Percentiles rank a stretch among this genome's conserved stretches.
Evolutionary conservation across 2,113 vertebrate genomes (phyloP).

Genomic region (Charina bottae): DNA sequence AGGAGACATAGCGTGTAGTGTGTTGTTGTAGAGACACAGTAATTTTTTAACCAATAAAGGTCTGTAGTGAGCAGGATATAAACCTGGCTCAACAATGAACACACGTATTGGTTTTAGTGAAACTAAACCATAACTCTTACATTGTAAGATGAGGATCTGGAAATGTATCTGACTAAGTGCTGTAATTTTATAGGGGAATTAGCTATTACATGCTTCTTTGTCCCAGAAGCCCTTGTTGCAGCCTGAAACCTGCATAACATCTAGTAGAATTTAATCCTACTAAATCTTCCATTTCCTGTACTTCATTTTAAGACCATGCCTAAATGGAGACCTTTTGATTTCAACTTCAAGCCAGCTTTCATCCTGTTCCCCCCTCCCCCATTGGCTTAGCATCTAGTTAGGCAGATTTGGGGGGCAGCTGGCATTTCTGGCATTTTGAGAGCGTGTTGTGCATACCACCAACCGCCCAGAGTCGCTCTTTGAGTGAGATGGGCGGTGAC

Average conservation of each 20-base stretch:
- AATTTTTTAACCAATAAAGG: no score
- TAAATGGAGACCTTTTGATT: background rate
- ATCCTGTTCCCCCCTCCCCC: background rate
- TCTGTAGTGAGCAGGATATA: no score
- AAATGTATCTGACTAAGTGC: background rate
- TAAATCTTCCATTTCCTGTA: background rate
- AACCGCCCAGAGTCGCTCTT: no score
- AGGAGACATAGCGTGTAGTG: no score
- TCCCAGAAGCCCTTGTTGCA: background rate
- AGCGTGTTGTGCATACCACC: no score
- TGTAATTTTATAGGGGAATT: background rate
- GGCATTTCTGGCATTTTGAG: no score
- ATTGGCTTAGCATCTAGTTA: background rate
- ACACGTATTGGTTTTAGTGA: background rate
- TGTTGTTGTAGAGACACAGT: no score
- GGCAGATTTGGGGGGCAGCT: no score
- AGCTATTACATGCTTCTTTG: background rate
- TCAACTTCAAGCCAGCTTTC: background rate
- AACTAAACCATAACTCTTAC: background rate
- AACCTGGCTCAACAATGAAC: background rate
- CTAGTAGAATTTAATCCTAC: background rate
- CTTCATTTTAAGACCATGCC: background rate
- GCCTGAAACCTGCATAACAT: background rate
- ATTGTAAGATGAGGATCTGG: background rate
- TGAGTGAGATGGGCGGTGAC: no score